Evolutionary conservation across 2,888 invertebrate species (phyloP), one percentile per base, ranked within the genome.

Genomic region (Rotaria socialis): DNA sequence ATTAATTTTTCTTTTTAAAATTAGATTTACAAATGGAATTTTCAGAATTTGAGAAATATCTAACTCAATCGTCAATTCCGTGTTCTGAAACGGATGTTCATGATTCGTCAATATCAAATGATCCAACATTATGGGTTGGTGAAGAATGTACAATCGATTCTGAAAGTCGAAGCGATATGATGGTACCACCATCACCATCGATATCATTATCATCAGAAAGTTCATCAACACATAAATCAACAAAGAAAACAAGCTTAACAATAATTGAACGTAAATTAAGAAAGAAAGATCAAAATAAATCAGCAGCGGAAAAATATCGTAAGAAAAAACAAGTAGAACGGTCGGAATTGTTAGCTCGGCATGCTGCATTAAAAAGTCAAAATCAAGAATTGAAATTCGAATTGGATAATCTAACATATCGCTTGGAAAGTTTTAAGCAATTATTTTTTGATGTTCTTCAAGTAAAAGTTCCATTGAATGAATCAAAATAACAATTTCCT

Each of bases 291-390:
- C 75, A 80, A 47, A 80, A 80, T 80, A 80, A 80, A 80, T 8
- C 75, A 22, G 75, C 75, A 80, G 75, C 75, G 24, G 75, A 80
- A 47, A 80, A 80, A 80, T 80, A 80, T 47, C 75, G 75, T 24
- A 19, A 43, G 5, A 80, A 47, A 19, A 80, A 80, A 80, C 43
- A 80, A 47, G 10, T 2, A 3, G 75, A 80, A 47, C 41, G 47
- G 1, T 2, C 24, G 8, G 24, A 41, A 80, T 24, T 80, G 47
- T 3, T 19, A 1, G 6, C 22, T 43, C 41, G 41, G 22, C 22
- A 22, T 47, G 7, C 47, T 11, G 24, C 24, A 10, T 80, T 80
- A 80, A 80, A 47, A 80, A 80, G 10, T 80, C 41, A 80, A 47
- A 80, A 80, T 24, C 22, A 80, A 43, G 75, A 80, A 47, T 47